phyloP scores from a whole-genome alignment of 2,113 vertebrate genomes.

The Microtus montanus region DNA sequence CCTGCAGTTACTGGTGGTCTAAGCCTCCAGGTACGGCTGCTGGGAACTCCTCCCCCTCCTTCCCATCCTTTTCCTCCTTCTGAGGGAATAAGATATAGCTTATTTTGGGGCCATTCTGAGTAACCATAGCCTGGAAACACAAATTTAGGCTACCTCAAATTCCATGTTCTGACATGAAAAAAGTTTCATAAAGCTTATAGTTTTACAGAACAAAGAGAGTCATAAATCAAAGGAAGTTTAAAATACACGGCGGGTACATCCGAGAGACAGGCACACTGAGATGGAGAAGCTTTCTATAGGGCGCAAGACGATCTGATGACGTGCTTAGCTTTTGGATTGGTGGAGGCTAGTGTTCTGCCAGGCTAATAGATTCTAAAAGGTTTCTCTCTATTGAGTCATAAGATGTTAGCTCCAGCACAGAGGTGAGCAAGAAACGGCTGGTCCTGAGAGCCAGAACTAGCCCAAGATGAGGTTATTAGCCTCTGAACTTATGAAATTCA shows the following conservation, averaged over 20 bases:
- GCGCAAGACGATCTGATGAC: background rate
- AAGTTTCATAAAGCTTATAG: background rate
- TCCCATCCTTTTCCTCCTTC: background rate
- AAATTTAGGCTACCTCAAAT: background rate
- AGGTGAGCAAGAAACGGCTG: background rate
- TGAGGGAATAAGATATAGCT: background rate
- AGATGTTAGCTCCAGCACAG: background rate
- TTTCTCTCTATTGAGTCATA: background rate
- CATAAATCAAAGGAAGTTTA: background rate
- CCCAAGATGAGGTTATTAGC: background rate
- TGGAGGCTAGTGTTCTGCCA: background rate
- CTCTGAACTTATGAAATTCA: background rate
- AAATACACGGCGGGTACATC: background rate
- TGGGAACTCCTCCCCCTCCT: background rate
- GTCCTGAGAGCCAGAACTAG: background rate
- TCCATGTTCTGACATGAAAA: background rate
- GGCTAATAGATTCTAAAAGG: background rate
- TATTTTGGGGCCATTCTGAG: background rate
- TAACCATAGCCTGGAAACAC: background rate
- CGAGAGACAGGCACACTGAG: background rate
- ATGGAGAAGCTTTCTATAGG: background rate
- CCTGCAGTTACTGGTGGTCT: background rate
- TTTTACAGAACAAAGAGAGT: background rate
- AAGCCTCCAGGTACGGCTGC: background rate
- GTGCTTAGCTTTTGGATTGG: background rate